Percentiles rank a stretch among this genome's conserved stretches.
Evolutionary conservation across 2,113 vertebrate species (phyloP).

Genomic region (Addax nasomaculatus): DNA sequence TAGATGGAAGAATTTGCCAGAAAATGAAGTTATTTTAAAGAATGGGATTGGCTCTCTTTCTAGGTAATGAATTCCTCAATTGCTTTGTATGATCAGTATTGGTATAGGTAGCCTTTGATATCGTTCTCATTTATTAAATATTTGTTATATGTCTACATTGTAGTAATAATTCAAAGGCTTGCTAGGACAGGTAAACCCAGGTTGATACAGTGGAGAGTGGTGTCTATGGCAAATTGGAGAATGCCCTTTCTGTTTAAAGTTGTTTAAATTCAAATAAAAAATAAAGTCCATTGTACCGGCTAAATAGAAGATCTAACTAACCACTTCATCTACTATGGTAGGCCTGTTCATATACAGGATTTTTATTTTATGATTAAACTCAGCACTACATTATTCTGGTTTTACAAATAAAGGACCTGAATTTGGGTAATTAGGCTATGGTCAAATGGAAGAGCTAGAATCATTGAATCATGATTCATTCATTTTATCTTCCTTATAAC

Average conservation of each 20-base stretch:
- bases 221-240: background rate
- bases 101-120: background rate
- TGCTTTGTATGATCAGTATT: background rate
- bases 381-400: background rate
- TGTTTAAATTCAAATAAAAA: background rate
- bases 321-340: background rate
- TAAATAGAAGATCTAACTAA: background rate
- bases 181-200: background rate
- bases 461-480: background rate
- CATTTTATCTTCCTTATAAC: background rate
- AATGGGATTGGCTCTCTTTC: background rate
- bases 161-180: background rate
- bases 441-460: background rate
- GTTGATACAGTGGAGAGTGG: background rate
- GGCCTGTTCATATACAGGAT: background rate
- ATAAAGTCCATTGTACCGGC: background rate
- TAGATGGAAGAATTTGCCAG: background rate
- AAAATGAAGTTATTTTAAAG: background rate
- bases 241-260: background rate
- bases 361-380: constrained; percentile 8
- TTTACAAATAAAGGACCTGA: background rate
- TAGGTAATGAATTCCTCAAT: background rate
- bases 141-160: background rate
- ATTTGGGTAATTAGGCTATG: background rate
- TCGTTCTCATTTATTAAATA: background rate